Percentiles rank a stretch among this genome's conserved stretches.
These are phyloP conservation scores for Trachelus iudaicus DNA, from an alignment of 2,888 invertebrate genomes.

Conservation along the genomic window DNA sequence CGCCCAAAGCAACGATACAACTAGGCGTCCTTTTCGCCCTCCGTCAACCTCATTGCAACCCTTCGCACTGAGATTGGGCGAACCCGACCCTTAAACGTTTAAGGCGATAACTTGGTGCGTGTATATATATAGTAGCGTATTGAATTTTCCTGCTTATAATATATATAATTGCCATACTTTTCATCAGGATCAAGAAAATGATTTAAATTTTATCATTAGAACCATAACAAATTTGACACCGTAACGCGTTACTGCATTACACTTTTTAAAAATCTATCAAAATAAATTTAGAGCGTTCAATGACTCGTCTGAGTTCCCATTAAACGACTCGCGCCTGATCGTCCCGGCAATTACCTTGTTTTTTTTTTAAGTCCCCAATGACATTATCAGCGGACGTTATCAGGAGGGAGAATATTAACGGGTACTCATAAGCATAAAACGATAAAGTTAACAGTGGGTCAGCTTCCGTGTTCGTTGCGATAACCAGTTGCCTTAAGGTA, in stretches of 20 bases:
- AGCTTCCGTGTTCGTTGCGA: neutral
- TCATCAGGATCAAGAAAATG: neutral
- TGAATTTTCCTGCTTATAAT: too few species aligned
- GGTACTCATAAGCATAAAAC: neutral
- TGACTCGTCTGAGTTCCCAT: neutral
- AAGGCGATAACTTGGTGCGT: neutral
- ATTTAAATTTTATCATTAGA: neutral
- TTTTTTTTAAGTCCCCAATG: neutral
- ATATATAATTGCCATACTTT: neutral
- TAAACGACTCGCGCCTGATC: neutral
- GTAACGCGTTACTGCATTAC: neutral
- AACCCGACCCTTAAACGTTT: constrained; percentile 32
- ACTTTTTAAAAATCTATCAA: neutral
- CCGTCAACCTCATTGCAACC: constrained; percentile 29
- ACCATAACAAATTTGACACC: neutral
- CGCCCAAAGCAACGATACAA: constrained; percentile 40
- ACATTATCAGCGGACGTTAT: neutral
- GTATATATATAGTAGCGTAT: neutral
- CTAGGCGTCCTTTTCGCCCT: constrained; percentile 7
- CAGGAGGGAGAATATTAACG: neutral
- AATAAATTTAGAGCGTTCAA: neutral
- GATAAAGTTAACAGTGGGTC: neutral
- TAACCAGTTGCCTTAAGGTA: neutral
- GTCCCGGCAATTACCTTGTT: neutral
- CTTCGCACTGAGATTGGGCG: constrained; percentile 30